These are phyloP conservation scores for Ectropis grisescens DNA, from an alignment of 1,140 invertebrate genomes.

Conservation along the genomic window DNA sequence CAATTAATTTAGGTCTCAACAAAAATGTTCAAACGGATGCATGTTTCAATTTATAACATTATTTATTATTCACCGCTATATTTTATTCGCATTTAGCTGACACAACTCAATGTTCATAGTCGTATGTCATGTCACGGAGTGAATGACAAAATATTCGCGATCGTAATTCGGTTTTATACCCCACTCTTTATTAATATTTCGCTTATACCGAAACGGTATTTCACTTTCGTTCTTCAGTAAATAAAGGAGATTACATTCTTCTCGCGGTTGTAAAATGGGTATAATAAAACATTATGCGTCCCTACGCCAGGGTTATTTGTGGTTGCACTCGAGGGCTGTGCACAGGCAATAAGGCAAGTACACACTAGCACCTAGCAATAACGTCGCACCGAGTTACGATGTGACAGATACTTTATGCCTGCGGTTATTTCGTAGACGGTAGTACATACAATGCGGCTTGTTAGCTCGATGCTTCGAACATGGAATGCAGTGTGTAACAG, in stretches of 20 bases:
- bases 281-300: constrained; percentile 52
- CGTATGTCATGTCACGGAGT: no score
- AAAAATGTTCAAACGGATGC: no score
- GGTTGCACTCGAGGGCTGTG: constrained; percentile 41
- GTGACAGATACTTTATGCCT: constrained; percentile 21
- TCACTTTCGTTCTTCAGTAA: constrained; percentile 28
- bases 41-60: no score
- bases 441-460: constrained; percentile 9
- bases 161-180: no score
- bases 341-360: constrained; percentile 24
- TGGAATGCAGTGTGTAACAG: constrained; percentile 6
- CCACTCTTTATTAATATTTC: no score
- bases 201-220: no score
- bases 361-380: constrained; percentile 19
- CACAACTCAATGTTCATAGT: no score
- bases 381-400: constrained; percentile 13
- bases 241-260: constrained; percentile 45
- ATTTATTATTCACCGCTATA: no score
- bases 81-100: no score
- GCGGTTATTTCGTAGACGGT: constrained; percentile 13
- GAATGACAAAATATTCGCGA: no score
- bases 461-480: constrained; percentile 2
- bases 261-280: constrained; percentile 38
- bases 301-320: constrained; percentile 30
- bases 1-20: no score